Conservation (phyloP, 2,113 vertebrate species). For the Rissa tridactyla region DNA sequence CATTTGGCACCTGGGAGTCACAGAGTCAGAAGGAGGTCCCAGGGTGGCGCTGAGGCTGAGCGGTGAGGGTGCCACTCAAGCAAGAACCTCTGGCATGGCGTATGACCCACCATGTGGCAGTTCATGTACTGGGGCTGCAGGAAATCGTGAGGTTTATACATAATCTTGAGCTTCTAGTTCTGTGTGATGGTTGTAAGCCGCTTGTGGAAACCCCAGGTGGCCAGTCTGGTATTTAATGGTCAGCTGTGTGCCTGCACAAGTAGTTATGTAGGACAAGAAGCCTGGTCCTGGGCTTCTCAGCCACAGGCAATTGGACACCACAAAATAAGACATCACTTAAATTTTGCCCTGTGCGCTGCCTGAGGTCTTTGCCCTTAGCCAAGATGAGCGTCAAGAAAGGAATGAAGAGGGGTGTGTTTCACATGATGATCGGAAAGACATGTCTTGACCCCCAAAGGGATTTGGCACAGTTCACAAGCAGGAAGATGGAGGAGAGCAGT, state of each 20-base stretch:
- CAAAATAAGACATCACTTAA: not conserved
- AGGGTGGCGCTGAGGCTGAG: not conserved
- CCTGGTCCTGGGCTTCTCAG: not conserved
- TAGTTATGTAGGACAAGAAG: not conserved
- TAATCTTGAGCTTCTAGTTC: not conserved
- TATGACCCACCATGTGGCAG: not conserved
- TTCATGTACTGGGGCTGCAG: not conserved
- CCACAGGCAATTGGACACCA: not conserved
- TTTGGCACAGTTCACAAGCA: not conserved
- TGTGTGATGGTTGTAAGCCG: not conserved
- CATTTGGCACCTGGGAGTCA: not conserved
- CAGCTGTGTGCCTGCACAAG: not conserved
- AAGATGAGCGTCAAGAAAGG: not conserved
- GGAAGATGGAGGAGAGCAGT: not conserved
- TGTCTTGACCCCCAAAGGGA: not conserved
- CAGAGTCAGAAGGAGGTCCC: not conserved
- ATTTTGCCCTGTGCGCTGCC: not conserved
- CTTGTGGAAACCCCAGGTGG: not conserved
- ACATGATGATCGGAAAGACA: not conserved
- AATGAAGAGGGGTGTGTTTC: not conserved
- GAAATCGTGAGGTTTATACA: not conserved
- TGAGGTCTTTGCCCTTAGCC: not conserved
- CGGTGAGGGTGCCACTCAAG: fast-evolving
- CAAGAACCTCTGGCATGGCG: not conserved
- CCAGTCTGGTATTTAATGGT: not conserved